phyloP scores from a whole-genome alignment of 2,113 vertebrate species.

The Manacus vitellinus region DNA sequence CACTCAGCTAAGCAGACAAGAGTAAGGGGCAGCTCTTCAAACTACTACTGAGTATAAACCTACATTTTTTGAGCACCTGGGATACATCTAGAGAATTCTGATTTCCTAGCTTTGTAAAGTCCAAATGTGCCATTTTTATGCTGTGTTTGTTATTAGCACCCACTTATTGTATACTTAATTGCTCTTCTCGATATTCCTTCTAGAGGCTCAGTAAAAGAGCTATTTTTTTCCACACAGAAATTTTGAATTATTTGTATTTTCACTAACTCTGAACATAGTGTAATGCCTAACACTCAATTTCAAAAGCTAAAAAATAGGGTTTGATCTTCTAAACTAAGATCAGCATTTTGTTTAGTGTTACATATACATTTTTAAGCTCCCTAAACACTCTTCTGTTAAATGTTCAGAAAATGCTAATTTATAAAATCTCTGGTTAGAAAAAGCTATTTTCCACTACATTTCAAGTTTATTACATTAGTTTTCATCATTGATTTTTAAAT shows the following conservation, averaged over 20 bases:
- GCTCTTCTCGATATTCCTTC: background rate
- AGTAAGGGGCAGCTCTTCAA: background rate
- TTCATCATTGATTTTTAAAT: background rate
- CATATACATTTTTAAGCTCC: background rate
- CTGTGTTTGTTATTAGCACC: background rate
- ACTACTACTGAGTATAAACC: background rate
- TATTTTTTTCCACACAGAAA: background rate
- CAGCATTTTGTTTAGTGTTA: background rate
- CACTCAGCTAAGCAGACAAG: background rate
- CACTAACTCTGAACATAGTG: background rate
- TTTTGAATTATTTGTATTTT: background rate
- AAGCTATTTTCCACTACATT: background rate
- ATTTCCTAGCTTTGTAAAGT: background rate
- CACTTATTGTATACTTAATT: background rate
- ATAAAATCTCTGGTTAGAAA: background rate
- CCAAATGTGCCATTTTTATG: background rate
- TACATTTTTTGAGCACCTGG: accelerated
- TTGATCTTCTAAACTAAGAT: background rate
- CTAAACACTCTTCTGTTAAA: background rate
- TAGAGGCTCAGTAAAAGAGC: background rate
- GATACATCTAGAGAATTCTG: background rate
- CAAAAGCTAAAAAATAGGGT: background rate
- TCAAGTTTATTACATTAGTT: background rate
- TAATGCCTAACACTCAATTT: background rate
- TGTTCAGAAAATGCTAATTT: background rate